Conservation (phyloP, 53 echinoderm and acorn worm genomes). For the Holothuria leucospilota region DNA sequence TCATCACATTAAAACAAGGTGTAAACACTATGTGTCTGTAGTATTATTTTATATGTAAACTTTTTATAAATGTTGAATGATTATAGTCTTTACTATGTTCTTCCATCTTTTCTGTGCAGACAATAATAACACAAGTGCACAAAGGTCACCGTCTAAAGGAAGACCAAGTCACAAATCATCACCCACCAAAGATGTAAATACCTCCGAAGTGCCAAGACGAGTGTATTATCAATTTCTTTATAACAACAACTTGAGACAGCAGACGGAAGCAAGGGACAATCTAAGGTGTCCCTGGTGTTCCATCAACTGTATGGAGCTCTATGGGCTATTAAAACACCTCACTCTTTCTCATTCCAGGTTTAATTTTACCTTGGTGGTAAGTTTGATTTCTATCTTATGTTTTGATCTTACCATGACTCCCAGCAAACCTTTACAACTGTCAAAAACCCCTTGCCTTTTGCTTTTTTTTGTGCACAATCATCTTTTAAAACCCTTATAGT, state of each 20-base stretch:
- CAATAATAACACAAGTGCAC: slow-evolving; percentile 3
- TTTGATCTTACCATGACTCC: not conserved
- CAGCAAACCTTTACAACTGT: not conserved
- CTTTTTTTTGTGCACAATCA: not conserved
- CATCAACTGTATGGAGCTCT: slow-evolving; percentile 85
- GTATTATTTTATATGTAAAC: no score
- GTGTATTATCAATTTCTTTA: slow-evolving; percentile 99
- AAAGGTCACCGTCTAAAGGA: not conserved
- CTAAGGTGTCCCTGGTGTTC: slow-evolving; percentile 98
- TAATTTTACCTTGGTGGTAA: slow-evolving; percentile 97
- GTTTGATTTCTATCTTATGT: slow-evolving; percentile 3
- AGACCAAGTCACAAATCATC: slow-evolving; percentile 10
- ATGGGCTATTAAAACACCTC: slow-evolving; percentile 94
- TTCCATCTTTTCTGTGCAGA: no score
- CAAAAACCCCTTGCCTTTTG: not conserved
- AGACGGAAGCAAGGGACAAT: slow-evolving; percentile 96
- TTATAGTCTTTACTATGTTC: no score
- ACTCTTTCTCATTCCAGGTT: slow-evolving; percentile 93
- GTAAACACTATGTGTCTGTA: no score
- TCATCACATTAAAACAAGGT: no score
- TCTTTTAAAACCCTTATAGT: no score
- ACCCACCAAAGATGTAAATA: slow-evolving; percentile 34
- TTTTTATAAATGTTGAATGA: no score
- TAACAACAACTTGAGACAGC: slow-evolving; percentile 96
- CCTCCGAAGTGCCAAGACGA: slow-evolving; percentile 40